These are phyloP conservation scores for Sanderia malayensis DNA, from an alignment of 30 jellyfish, hydroid and myxozoan species.

Conservation along the genomic window DNA sequence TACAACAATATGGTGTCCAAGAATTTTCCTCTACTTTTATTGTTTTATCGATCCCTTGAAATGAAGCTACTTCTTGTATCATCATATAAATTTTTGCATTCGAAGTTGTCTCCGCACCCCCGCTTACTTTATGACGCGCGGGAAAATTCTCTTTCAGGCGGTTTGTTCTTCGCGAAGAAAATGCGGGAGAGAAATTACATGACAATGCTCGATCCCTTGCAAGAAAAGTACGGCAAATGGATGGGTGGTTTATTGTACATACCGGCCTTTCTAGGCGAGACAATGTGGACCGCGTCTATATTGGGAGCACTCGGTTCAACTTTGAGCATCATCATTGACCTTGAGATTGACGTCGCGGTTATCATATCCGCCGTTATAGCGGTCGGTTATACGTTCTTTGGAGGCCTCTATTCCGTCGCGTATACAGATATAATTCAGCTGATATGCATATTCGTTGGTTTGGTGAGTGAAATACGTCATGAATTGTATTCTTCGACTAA, in stretches of 20 bases:
- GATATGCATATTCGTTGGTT: conserved; percentile 63
- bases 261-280: conserved; percentile 85
- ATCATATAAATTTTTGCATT: too few species aligned
- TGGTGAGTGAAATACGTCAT: too few species aligned
- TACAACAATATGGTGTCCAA: too few species aligned
- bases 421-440: conserved; percentile 73
- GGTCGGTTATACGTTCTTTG: conserved; percentile 72
- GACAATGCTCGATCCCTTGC: conserved; percentile 82
- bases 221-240: conserved; percentile 70
- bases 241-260: conserved; percentile 76
- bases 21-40: too few species aligned
- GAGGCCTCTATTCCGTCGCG: conserved; percentile 80
- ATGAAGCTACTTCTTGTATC: too few species aligned
- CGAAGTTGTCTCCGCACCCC: too few species aligned
- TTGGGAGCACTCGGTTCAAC: conserved; percentile 84
- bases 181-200: conserved; percentile 56
- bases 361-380: conserved; percentile 72
- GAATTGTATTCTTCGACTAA: not conserved
- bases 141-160: conserved; percentile 51
- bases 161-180: conserved; percentile 69
- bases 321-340: conserved; percentile 61
- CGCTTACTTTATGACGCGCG: too few species aligned
- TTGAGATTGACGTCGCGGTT: conserved; percentile 57
- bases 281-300: conserved; percentile 74
- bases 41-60: too few species aligned